A percentile compares a stretch with the other conserved stretches of the same genome.
phyloP scores from a whole-genome alignment of 1,140 invertebrate species.

The Lasaia peninsularis region DNA sequence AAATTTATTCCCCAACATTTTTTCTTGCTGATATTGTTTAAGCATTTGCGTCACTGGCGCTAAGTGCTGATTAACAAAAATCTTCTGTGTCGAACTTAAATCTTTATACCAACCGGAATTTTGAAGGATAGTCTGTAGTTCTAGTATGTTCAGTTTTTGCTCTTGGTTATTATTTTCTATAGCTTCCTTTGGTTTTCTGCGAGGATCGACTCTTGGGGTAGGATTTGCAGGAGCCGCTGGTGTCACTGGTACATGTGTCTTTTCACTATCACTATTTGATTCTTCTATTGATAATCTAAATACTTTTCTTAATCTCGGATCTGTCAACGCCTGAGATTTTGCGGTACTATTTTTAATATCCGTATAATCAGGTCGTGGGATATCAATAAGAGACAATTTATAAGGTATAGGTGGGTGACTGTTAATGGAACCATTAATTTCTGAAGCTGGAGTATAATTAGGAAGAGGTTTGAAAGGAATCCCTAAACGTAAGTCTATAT shows the following conservation, averaged over 20 bases:
- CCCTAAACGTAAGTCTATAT: slow-evolving; percentile 85
- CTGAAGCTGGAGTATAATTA: slow-evolving; percentile 88
- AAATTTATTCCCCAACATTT: slow-evolving; percentile 72
- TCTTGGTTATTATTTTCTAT: slow-evolving; percentile 43
- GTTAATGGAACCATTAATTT: slow-evolving; percentile 89
- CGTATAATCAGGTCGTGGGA: slow-evolving; percentile 85
- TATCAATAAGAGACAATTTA: slow-evolving; percentile 81
- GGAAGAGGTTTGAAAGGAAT: slow-evolving; percentile 87
- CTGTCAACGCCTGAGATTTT: slow-evolving; percentile 83
- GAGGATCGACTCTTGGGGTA: slow-evolving; percentile 72
- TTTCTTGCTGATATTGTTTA: slow-evolving; percentile 78
- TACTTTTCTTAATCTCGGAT: slow-evolving; percentile 86
- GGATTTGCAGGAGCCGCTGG: slow-evolving; percentile 31
- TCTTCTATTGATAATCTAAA: slow-evolving; percentile 81
- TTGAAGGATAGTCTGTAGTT: slow-evolving; percentile 78
- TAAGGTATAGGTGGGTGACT: slow-evolving; percentile 86
- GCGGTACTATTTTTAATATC: slow-evolving; percentile 84
- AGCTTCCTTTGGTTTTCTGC: slow-evolving; percentile 76
- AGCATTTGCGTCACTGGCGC: slow-evolving; percentile 79
- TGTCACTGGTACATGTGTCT: slow-evolving; percentile 26
- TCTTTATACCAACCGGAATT: slow-evolving; percentile 82
- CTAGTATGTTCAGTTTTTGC: slow-evolving; percentile 69
- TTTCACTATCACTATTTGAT: slow-evolving; percentile 73
- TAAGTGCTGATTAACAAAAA: slow-evolving; percentile 82
- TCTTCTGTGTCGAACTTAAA: slow-evolving; percentile 82